Base-by-base conservation (phyloP, 2,888 invertebrate genomes). In the Amblyjoppa proteus region DNA sequence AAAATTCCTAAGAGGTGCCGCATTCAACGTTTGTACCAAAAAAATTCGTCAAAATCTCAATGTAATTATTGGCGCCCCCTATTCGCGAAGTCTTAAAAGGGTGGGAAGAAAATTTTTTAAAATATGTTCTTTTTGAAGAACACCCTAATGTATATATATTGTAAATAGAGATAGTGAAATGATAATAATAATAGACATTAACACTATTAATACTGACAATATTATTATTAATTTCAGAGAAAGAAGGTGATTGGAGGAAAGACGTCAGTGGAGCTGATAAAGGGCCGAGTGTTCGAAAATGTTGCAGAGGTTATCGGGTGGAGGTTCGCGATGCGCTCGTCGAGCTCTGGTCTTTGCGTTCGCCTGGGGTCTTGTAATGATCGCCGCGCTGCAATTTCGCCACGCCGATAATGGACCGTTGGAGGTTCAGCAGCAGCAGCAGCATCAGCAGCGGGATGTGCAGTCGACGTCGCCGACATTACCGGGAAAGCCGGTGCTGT, bases 281-380 rank as follows among this genome's bases (percentile, higher is more conserved):
- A n/a, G 4, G 5, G 31, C 2, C 6, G 34, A 16, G 31, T 13
- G 3, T 16, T 45, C 13, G 53, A 53, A 13, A 58, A 93, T 92
- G 91, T 80, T 92, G 71, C 91, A 91, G 71, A 91, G 85, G 73
- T 90, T 90, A 81, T 85, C 89, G 45, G 89, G 89, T 25, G 86
- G 92, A 51, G 89, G 91, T 51, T 92, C 95, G 85, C 93, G 95
- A 84, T 95, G 95, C 93, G 91, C 94, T 85, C 94, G 94, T 51
- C 95, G 95, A 85, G 93, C 95, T 68, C 89, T 95, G 87, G 91
- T 94, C 71, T 91, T 95, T 83, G 92, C 94, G 53, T 92, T 95
- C 79, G 92, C 94, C 9, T 95, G 95, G 95, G 94, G 94, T 78
- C 91, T 95, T 84, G 92, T 95, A 85, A 94, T 95, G 89, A 93